Evolutionary conservation across 2,888 invertebrate genomes (phyloP).

Genomic region (Brachycybe producta): DNA sequence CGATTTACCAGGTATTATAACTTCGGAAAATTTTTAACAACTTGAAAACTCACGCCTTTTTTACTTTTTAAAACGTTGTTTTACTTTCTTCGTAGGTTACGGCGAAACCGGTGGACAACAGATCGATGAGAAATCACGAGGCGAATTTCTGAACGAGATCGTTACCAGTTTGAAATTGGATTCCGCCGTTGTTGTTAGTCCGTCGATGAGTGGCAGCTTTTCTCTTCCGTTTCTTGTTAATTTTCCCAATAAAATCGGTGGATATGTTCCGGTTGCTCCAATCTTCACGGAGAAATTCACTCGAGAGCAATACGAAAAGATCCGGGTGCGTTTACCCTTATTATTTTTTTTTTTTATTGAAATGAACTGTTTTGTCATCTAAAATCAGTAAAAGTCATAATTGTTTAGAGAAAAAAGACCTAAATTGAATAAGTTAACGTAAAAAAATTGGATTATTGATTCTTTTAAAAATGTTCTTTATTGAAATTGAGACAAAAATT

Average conservation of each 20-base stretch:
- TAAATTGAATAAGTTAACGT: too few relatives aligned
- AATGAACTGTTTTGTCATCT: neutral
- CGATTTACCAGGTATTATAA: conserved; percentile 36
- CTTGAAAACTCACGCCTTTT: neutral
- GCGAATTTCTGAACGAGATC: conserved; percentile 29
- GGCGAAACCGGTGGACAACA: conserved; percentile 25
- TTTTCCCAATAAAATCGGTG: conserved; percentile 30
- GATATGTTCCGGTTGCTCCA: conserved; percentile 36
- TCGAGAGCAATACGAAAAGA: conserved; percentile 23
- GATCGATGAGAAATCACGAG: conserved; percentile 22
- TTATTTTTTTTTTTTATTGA: neutral
- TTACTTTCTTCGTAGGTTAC: conserved; percentile 26
- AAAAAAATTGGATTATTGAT: neutral
- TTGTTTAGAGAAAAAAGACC: neutral
- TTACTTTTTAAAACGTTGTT: neutral
- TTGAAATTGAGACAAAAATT: too few relatives aligned
- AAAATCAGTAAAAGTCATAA: neutral
- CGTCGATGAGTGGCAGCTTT: conserved; percentile 40
- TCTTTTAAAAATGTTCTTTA: too few relatives aligned
- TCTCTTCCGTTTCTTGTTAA: conserved; percentile 34
- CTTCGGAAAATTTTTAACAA: neutral
- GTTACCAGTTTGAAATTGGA: conserved; percentile 28
- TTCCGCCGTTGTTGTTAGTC: conserved; percentile 36
- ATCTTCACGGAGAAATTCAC: conserved; percentile 28
- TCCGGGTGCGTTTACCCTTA: conserved; percentile 25